Evolutionary conservation across 2,888 invertebrate species (phyloP).

Genomic region (Spodoptera exigua): DNA sequence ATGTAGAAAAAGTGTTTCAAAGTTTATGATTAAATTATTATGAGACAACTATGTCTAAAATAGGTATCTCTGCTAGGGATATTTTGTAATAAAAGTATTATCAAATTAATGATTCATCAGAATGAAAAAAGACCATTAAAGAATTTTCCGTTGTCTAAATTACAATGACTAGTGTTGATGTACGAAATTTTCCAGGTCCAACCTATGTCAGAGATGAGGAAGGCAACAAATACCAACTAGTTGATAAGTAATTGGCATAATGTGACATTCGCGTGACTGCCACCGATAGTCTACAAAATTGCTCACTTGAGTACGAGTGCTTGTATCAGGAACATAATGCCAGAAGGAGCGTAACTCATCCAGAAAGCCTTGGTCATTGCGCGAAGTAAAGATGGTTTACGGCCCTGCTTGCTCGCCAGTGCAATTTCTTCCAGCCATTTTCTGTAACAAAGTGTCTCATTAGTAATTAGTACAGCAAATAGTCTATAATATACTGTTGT

Average conservation of each 20-base stretch:
- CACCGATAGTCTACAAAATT: conserved; percentile 56
- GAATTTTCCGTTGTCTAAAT: background rate
- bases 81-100: too few species aligned
- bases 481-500: conserved; percentile 27
- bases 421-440: conserved; percentile 92
- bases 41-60: too few species aligned
- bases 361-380: conserved; percentile 92
- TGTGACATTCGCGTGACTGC: conserved; percentile 59
- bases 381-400: conserved; percentile 90
- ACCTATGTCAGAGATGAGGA: background rate
- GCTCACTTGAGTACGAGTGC: conserved; percentile 86
- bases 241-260: conserved; percentile 49
- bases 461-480: conserved; percentile 50
- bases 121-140: background rate
- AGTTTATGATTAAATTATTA: too few species aligned
- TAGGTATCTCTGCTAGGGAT: too few species aligned
- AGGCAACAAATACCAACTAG: conserved; percentile 18
- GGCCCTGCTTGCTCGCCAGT: conserved; percentile 86
- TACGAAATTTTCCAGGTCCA: conserved; percentile 24
- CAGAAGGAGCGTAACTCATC: conserved; percentile 91
- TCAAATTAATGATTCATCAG: too few species aligned
- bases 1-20: too few species aligned
- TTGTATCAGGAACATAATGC: conserved; percentile 90
- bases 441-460: conserved; percentile 79
- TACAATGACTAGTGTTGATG: background rate